These are phyloP conservation scores for Cephus sareptanus DNA, from an alignment of 2,888 invertebrate genomes.

Conservation along the genomic window DNA sequence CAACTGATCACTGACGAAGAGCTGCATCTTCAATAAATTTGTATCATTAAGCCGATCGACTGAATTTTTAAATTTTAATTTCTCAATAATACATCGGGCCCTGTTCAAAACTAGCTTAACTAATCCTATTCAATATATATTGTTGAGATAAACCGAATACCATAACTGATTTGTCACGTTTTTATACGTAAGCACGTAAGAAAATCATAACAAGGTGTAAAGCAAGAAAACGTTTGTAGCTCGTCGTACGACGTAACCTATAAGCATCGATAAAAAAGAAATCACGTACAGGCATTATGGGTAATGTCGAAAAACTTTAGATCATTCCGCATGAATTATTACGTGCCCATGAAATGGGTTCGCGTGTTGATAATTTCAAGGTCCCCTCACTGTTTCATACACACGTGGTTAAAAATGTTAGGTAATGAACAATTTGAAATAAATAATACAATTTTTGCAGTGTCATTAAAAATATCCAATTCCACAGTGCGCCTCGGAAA, in stretches of 20 bases:
- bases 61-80: background rate
- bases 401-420: no score
- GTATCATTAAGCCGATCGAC: background rate
- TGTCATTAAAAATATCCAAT: no score
- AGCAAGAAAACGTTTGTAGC: background rate
- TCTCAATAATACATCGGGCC: background rate
- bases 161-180: no score
- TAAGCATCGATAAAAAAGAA: conserved; percentile 4
- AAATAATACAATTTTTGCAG: no score
- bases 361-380: background rate
- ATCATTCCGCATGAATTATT: conserved; percentile 15
- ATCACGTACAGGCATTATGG: background rate
- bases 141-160: background rate
- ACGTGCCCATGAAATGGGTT: conserved; percentile 6
- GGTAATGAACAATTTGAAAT: no score
- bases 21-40: no score
- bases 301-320: background rate
- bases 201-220: no score
- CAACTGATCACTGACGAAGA: no score
- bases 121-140: background rate
- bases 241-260: background rate
- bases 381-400: background rate
- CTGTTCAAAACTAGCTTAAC: background rate
- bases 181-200: no score
- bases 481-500: no score